Evolutionary conservation across 2,797 vertebrate genomes (phyloP), one percentile per base, ranked within the genome.

Genomic region (Cossypha polioptera): DNA sequence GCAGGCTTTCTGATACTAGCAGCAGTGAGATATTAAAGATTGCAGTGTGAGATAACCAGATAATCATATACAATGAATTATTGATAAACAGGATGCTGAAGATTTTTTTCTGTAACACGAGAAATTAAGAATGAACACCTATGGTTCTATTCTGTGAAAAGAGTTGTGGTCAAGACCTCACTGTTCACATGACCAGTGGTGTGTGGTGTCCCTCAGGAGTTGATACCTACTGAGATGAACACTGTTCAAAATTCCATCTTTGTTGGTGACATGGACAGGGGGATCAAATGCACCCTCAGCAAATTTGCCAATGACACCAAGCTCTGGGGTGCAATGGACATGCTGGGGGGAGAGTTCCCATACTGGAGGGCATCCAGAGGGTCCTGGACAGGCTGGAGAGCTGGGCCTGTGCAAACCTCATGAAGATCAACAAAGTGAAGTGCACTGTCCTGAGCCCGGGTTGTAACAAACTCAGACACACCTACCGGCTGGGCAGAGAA

Each of bases 381-480:
- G 21, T 24, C 15, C 26, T 28, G 24, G 26, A n/a, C 10, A 28
- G 31, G 13, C 21, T 36, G 28, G 35, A 48, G 26, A 55, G 5
- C 4, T 17, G 9, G 4, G 13, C 9, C 42, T 36, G 22, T 25
- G 24, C 4, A 1, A 55, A 48, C 11, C 7, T n/a, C 9, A 3
- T 14, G 9, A 48, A 61, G 13, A n/a, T 42, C 42, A 36, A 6
- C 17, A 31, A 66, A 54, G 9, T n/a, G 12, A 59, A 35, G 5
- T 31, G 33, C 31, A 61, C 17, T 9, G 22, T 74, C 18, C 9
- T 14, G 21, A 4, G 40, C 10, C 25, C 24, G 26, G 6, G 4
- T 11, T 68, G 26, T n/a, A 18, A 35, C 35, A 68, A 68, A 28
- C 35, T 19, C 54, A 36, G 35, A 42, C 21, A 45, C 2, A 17